Base-by-base conservation (phyloP, 2,888 invertebrate species). In the Aleiodes leptofemur region DNA sequence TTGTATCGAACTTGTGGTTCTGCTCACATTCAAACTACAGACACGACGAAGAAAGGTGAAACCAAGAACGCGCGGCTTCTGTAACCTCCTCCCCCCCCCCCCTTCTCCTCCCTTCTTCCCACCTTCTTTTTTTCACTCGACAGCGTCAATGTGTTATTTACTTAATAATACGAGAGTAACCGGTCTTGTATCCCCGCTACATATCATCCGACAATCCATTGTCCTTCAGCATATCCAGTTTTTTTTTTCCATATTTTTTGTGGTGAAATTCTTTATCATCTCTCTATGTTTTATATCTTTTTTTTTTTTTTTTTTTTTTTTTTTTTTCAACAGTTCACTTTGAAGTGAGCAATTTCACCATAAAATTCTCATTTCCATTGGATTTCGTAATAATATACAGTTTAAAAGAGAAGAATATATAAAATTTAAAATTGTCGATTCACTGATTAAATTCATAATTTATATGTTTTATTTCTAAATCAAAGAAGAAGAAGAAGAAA, bases 61-160 rank as follows among this genome's bases (percentile, higher is more conserved):
- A 29, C 23, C 34, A 43, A 8, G 14, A 59, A 29, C 14, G 14
- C 14, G 59, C 16, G 38, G 13, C 48, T 61, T 69, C 64, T 74
- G 61, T 23, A 69, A 14, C 59, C 57, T 55, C 61, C 61, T 2
- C 23, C 23, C 23, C 23, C 4, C 34, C 4, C n/a, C n/a, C n/a
- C n/a, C n/a, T n/a, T n/a, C n/a, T n/a, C n/a, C n/a, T n/a, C n/a
- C n/a, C n/a, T n/a, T n/a, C n/a, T 34, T 4, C 4, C 34, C 34
- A 6, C 34, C 34, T 6, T 6, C 34, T 34, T 69, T 34, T 53
- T 43, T 64, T 57, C 75, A 56, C 48, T 76, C 64, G 34, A 71
- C 50, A 68, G 76, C 77, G 79, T 78, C 75, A 72, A 78, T 79
- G 75, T 76, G 76, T 79, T 79, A 76, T 79, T 79, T 79, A 79